Percentiles rank a stretch among this genome's conserved stretches.
These are phyloP conservation scores for Eurosta solidaginis DNA, from an alignment of 1,140 invertebrate species.

Conservation along the genomic window DNA sequence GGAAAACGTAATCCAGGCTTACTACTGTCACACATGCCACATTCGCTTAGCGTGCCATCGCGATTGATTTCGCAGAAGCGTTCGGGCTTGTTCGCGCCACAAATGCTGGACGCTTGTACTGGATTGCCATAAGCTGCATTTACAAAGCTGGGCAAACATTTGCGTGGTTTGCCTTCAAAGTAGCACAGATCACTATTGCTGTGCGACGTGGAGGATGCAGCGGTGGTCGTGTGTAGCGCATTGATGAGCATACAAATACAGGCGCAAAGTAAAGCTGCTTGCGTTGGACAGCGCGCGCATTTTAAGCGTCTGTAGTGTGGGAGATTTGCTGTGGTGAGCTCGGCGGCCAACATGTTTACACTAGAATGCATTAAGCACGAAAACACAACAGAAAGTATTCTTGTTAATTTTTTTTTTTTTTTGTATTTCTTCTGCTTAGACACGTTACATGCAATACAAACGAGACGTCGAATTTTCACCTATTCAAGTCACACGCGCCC, in stretches of 20 bases:
- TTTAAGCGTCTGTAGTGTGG: neutral
- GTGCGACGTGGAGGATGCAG: constrained; percentile 13
- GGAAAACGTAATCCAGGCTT: constrained; percentile 79
- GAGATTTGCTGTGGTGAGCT: neutral
- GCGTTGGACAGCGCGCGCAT: neutral
- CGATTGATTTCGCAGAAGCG: constrained; percentile 73
- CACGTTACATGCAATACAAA: neutral
- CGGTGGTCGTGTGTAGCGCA: neutral
- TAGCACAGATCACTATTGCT: constrained; percentile 81
- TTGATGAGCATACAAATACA: constrained; percentile 6
- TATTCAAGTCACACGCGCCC: constrained; percentile 26
- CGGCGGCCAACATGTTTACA: neutral
- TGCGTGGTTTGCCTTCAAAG: constrained; percentile 80
- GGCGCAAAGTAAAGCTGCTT: neutral
- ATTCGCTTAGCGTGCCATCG: constrained; percentile 65
- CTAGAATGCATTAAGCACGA: neutral
- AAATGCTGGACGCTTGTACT: constrained; percentile 89
- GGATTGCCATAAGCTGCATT: constrained; percentile 93
- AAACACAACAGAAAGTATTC: too few species aligned
- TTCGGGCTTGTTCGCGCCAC: constrained; percentile 74
- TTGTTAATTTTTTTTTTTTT: neutral
- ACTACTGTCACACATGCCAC: constrained; percentile 87
- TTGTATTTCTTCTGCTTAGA: neutral
- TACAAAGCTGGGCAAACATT: constrained; percentile 96
- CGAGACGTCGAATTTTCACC: neutral